A percentile compares a stretch with the other conserved stretches of the same genome.
phyloP scores from a whole-genome alignment of 2,888 invertebrate species.

The Agonopterix arenella region DNA sequence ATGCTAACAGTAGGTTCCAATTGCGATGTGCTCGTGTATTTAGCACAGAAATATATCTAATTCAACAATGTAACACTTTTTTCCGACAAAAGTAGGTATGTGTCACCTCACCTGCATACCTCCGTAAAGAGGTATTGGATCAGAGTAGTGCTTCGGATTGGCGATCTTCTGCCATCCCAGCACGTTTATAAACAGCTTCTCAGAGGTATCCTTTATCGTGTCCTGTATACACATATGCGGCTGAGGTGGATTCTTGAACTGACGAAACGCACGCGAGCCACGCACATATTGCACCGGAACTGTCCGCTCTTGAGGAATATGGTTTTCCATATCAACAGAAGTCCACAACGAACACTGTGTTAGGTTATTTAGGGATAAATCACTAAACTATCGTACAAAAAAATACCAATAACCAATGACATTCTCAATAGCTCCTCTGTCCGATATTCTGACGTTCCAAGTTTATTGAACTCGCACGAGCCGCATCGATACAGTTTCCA shows the following conservation, averaged over 20 bases:
- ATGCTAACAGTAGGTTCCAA: no score
- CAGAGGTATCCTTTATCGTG: conserved; percentile 75
- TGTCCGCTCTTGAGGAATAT: conserved; percentile 55
- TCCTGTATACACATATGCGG: conserved; percentile 86
- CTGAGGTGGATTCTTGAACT: conserved; percentile 85
- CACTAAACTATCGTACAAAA: conserved; percentile 43
- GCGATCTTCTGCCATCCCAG: conserved; percentile 85
- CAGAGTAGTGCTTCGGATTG: conserved; percentile 79
- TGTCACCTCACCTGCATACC: conserved; percentile 81
- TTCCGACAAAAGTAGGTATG: not conserved
- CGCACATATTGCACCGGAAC: conserved; percentile 75
- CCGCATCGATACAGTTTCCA: conserved; percentile 29
- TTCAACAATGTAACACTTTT: not conserved
- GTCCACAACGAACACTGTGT: conserved; percentile 15
- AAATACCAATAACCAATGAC: conserved; percentile 46
- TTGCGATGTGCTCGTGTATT: no score
- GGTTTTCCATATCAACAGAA: conserved; percentile 60
- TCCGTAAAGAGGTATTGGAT: conserved; percentile 83
- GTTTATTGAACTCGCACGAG: conserved; percentile 61
- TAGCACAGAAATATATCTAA: no score
- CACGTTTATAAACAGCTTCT: conserved; percentile 81
- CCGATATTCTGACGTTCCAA: conserved; percentile 34
- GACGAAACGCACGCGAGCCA: conserved; percentile 78
- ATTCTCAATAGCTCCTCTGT: conserved; percentile 26
- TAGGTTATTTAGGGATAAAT: conserved; percentile 27